These are phyloP conservation scores for Sphyrna mokarran DNA, from an alignment of 2,113 vertebrate species.

Conservation along the genomic window DNA sequence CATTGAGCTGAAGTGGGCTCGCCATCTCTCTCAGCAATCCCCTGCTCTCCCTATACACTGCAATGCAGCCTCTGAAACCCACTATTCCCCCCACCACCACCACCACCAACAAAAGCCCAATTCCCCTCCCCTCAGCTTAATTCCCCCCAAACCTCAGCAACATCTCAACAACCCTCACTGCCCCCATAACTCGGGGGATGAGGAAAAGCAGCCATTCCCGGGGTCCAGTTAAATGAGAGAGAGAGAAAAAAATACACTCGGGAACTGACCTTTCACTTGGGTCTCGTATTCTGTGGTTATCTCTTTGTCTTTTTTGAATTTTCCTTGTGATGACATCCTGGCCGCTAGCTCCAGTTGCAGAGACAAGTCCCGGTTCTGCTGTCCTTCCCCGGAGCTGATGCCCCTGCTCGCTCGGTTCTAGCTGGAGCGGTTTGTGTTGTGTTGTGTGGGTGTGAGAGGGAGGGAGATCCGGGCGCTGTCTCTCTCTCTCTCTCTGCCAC, in stretches of 20 bases:
- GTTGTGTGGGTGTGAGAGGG: background rate
- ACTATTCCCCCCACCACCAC: background rate
- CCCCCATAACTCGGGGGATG: background rate
- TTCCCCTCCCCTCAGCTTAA: background rate
- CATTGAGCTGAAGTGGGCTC: background rate
- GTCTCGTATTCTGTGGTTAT: slow-evolving; percentile 92
- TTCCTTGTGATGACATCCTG: slow-evolving; percentile 84
- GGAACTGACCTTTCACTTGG: slow-evolving; percentile 83
- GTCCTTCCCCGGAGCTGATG: background rate
- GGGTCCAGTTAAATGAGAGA: too few relatives aligned
- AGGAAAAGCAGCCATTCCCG: background rate
- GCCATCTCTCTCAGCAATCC: background rate
- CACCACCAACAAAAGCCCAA: too few relatives aligned
- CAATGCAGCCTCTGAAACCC: slow-evolving; percentile 23
- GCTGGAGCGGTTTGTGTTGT: background rate
- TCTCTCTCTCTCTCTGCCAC: background rate
- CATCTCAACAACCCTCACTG: background rate
- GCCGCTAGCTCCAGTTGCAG: background rate
- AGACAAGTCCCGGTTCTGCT: slow-evolving; percentile 48
- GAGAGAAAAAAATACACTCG: background rate
- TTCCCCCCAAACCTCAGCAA: background rate
- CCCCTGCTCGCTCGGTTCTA: background rate
- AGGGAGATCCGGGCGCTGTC: background rate
- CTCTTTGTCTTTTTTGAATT: slow-evolving; percentile 96
- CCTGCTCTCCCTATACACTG: background rate